phyloP scores from a whole-genome alignment of 2,888 invertebrate genomes.

The Zygothrica quintamaculata region DNA sequence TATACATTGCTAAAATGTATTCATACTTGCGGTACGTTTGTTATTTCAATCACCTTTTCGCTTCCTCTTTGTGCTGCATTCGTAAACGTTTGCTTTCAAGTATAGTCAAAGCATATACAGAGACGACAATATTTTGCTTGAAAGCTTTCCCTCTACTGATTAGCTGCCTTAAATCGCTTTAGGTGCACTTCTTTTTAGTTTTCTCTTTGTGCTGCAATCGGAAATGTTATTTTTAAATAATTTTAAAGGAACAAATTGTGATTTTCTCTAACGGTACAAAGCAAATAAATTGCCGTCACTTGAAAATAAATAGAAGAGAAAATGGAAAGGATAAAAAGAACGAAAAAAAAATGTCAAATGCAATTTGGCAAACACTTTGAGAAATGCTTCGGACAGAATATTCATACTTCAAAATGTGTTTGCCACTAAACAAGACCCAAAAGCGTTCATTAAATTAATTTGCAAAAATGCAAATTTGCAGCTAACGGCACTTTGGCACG shows the following conservation, averaged over 20 bases:
- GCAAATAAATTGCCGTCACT: constrained; percentile 46
- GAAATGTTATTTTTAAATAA: not conserved
- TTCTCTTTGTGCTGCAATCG: too few species aligned
- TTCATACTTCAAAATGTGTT: constrained; percentile 37
- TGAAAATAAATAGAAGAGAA: too few species aligned
- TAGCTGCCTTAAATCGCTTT: too few species aligned
- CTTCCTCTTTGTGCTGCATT: not conserved
- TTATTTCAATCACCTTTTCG: too few species aligned
- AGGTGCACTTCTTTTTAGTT: too few species aligned
- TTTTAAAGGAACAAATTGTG: not conserved
- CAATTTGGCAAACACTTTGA: constrained; percentile 56
- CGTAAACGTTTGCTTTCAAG: constrained; percentile 10
- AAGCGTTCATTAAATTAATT: constrained; percentile 80
- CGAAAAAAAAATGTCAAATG: too few species aligned
- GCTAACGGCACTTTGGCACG: constrained; percentile 78
- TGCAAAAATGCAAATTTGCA: constrained; percentile 78
- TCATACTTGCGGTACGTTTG: too few species aligned
- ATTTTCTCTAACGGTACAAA: not conserved
- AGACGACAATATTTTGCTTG: too few species aligned
- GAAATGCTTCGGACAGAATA: constrained; percentile 16
- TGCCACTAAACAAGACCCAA: constrained; percentile 70
- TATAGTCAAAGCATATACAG: too few species aligned
- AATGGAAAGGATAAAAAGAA: too few species aligned
- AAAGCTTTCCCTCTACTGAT: too few species aligned
- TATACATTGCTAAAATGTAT: too few species aligned